phyloP scores from a whole-genome alignment of 2,113 vertebrate species.

The Brachionichthys hirsutus region DNA sequence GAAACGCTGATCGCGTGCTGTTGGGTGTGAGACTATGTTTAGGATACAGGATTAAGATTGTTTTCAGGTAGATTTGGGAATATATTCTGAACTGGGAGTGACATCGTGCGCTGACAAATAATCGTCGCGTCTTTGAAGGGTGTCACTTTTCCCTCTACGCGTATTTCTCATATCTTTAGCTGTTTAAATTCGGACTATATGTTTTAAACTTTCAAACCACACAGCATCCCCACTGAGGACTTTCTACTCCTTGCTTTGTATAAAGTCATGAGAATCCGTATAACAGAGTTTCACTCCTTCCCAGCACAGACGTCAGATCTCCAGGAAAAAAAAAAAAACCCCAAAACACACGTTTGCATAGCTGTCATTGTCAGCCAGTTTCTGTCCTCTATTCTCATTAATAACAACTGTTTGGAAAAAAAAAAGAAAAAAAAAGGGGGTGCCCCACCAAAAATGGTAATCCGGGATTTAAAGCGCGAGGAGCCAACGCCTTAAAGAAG shows the following conservation, averaged over 20 bases:
- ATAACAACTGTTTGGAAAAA: slow-evolving; percentile 67
- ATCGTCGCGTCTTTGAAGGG: neutral
- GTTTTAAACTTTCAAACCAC: neutral
- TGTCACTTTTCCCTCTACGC: slow-evolving; percentile 5
- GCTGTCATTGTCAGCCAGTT: slow-evolving; percentile 64
- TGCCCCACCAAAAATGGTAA: slow-evolving; percentile 80
- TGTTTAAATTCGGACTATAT: neutral
- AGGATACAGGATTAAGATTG: too few relatives aligned
- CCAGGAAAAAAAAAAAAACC: too few relatives aligned
- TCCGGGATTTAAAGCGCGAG: slow-evolving; percentile 58
- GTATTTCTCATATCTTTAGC: neutral
- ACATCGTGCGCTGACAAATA: too few relatives aligned
- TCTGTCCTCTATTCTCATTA: slow-evolving; percentile 67
- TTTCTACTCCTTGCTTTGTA: slow-evolving; percentile 5
- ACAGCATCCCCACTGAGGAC: slow-evolving; percentile 5
- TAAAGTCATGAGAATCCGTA: neutral
- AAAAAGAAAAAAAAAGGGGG: slow-evolving; percentile 3
- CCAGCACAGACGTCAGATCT: neutral
- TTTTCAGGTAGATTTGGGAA: too few relatives aligned
- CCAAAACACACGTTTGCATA: slow-evolving; percentile 12
- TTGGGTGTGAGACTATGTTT: neutral
- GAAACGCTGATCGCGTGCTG: slow-evolving; percentile 7
- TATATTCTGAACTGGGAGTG: too few relatives aligned
- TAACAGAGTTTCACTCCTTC: slow-evolving; percentile 22
- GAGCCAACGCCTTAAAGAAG: slow-evolving; percentile 76